A percentile compares a stretch with the other conserved stretches of the same genome.
Conservation (phyloP, 2,888 invertebrate genomes). For the Leucophenga montana region DNA sequence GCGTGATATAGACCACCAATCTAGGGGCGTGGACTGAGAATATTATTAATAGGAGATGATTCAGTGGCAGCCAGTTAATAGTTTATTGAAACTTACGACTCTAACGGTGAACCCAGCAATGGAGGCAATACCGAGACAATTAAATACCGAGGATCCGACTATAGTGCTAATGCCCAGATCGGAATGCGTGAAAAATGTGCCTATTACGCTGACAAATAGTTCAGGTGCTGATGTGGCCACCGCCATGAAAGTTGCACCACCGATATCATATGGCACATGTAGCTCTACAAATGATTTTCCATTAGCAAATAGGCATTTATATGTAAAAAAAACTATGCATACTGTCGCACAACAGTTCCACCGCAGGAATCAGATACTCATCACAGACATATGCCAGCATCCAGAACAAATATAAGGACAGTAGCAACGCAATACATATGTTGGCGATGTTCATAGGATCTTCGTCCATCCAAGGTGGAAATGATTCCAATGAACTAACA, state of each 20-base stretch:
- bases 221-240: not conserved
- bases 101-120: not conserved
- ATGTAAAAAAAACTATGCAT: not conserved
- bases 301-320: not conserved
- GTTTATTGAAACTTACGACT: not conserved
- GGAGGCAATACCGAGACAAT: not conserved
- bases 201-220: constrained; percentile 5
- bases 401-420: not conserved
- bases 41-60: not conserved
- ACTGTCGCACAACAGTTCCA: constrained; percentile 4
- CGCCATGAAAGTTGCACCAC: constrained; percentile 15
- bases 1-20: constrained; percentile 86
- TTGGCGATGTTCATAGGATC: not conserved
- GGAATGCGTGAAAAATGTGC: not conserved
- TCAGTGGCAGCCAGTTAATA: too few relatives aligned
- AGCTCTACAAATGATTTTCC: not conserved
- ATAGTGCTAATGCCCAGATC: constrained; percentile 10
- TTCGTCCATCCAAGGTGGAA: not conserved
- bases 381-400: constrained; percentile 3
- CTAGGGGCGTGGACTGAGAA: constrained; percentile 68
- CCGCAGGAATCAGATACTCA: constrained; percentile 3
- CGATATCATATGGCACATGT: constrained; percentile 13
- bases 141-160: not conserved
- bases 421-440: not conserved
- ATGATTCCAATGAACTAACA: not conserved